Percentiles rank a stretch among this genome's conserved stretches.
phyloP scores from a whole-genome alignment of 2,113 vertebrate genomes.

The Psittacara wagleri region DNA sequence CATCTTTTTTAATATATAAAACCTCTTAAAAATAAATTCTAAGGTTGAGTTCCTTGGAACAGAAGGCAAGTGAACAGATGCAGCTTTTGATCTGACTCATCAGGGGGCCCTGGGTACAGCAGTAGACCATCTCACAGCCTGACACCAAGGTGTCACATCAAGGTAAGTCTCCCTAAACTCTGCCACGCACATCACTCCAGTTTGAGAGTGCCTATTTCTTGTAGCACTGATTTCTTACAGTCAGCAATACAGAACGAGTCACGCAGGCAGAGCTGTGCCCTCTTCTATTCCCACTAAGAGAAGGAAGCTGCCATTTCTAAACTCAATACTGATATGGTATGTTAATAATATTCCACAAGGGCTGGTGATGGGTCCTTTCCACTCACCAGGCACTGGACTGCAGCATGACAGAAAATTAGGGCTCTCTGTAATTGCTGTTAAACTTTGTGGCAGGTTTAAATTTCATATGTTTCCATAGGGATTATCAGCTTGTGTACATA shows the following conservation, averaged over 20 bases:
- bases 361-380: neutral
- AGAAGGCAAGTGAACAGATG: neutral
- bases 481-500: neutral
- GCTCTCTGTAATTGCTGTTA: neutral
- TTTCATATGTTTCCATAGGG: neutral
- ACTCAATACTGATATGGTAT: fast-evolving
- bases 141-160: too few relatives aligned
- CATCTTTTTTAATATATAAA: neutral
- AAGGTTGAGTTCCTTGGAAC: neutral
- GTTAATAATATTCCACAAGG: neutral
- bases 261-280: neutral
- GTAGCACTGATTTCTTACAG: neutral
- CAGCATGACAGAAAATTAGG: neutral
- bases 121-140: neutral
- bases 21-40: neutral
- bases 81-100: too few relatives aligned
- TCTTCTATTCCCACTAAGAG: neutral
- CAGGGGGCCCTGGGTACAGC: neutral
- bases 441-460: neutral
- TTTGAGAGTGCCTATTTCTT: neutral
- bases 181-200: neutral
- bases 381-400: neutral
- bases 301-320: neutral
- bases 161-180: neutral
- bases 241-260: neutral